Evolutionary conservation across 2,113 vertebrate species (phyloP).

Genomic region (Myiopsitta monachus): DNA sequence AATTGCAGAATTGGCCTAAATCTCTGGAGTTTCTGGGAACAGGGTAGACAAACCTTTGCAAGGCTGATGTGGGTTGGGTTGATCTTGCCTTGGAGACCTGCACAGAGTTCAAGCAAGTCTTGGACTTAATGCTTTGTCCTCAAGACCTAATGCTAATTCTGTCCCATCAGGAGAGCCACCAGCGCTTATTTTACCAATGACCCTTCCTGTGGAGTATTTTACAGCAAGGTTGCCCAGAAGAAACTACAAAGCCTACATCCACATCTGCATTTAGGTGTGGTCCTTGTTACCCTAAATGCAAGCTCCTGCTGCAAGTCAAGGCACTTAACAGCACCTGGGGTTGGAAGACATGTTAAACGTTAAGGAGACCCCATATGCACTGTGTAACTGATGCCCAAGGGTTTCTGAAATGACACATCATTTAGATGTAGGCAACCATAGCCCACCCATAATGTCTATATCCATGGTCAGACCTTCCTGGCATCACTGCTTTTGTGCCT

Average conservation of each 20-base stretch:
- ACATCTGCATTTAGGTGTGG: neutral
- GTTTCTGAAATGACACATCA: neutral
- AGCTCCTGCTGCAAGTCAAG: neutral
- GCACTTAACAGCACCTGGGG: neutral
- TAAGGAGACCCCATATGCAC: neutral
- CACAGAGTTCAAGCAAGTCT: neutral
- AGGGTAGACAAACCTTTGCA: neutral
- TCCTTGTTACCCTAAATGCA: neutral
- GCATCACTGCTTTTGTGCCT: rapidly evolving
- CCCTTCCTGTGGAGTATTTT: neutral
- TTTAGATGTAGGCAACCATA: neutral
- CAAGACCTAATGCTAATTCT: neutral
- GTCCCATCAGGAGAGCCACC: neutral
- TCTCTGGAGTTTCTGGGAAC: neutral
- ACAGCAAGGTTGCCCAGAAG: neutral
- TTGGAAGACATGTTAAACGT: neutral
- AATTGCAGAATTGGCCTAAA: neutral
- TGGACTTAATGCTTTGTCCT: neutral
- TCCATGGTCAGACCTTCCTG: neutral
- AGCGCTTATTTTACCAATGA: neutral
- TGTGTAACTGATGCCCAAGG: neutral
- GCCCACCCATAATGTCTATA: neutral
- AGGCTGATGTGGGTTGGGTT: rapidly evolving
- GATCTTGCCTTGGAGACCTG: neutral
- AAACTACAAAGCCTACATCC: neutral